Percentiles rank a stretch among this genome's conserved stretches.
Evolutionary conservation across 2,888 invertebrate species (phyloP).

Genomic region (Dioctria linearis): DNA sequence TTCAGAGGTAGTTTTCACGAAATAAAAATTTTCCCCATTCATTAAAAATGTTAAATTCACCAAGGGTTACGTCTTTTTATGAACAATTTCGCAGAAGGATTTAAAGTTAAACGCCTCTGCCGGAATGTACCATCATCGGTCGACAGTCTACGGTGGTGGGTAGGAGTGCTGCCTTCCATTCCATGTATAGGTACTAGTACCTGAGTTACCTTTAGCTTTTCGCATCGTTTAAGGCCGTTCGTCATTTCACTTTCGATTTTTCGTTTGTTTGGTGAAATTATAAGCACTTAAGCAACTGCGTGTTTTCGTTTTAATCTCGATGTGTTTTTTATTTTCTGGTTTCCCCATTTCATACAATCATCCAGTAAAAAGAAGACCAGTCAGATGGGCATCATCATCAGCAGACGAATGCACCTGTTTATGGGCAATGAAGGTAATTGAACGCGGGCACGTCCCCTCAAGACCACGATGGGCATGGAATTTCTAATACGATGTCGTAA

Average conservation of each 20-base stretch:
- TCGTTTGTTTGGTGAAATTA: constrained; percentile 33
- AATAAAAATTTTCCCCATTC: constrained; percentile 29
- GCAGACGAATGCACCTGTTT: not conserved
- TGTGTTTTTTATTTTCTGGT: constrained; percentile 13
- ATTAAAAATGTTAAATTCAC: constrained; percentile 22
- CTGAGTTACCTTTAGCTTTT: constrained; percentile 1
- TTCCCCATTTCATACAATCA: not conserved
- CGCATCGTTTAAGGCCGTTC: constrained; percentile 12
- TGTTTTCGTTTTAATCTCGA: not conserved
- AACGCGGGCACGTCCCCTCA: not conserved
- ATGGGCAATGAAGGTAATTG: constrained; percentile 40
- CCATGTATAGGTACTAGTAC: not conserved
- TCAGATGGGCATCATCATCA: not conserved
- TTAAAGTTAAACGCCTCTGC: not conserved
- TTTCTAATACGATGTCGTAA: constrained; percentile 49
- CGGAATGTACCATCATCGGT: not conserved
- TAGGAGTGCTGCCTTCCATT: not conserved
- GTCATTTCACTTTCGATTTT: constrained; percentile 38
- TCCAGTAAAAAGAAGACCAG: constrained; percentile 25
- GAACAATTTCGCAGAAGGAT: not conserved
- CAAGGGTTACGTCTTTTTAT: constrained; percentile 6
- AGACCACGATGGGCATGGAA: constrained; percentile 33
- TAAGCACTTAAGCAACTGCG: constrained; percentile 16
- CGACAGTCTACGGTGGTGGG: not conserved
- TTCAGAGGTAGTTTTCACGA: constrained; percentile 17